Evolutionary conservation across 2,888 invertebrate genomes (phyloP).

Genomic region (Drosophila pseudotakahashii): DNA sequence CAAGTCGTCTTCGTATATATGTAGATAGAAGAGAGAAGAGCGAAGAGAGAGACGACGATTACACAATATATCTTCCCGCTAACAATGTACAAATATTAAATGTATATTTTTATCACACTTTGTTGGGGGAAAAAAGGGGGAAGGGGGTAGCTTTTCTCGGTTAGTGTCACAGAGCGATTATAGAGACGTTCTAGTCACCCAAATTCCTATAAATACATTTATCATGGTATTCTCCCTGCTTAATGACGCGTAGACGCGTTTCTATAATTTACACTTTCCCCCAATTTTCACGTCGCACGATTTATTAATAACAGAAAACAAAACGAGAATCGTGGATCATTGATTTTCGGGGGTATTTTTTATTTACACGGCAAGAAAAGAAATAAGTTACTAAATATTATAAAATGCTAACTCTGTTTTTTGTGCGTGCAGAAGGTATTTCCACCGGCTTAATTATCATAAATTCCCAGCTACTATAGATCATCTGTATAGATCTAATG

Average conservation of each 20-base stretch:
- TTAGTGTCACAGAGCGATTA: constrained; percentile 80
- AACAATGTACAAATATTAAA: constrained; percentile 80
- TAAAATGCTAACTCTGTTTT: no score
- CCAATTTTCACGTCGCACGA: constrained; percentile 61
- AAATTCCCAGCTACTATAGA: constrained; percentile 21
- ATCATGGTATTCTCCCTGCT: constrained; percentile 77
- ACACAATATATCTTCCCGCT: constrained; percentile 78
- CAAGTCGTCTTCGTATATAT: constrained; percentile 7
- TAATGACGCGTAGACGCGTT: constrained; percentile 76
- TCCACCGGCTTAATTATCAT: constrained; percentile 53
- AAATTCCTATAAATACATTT: constrained; percentile 79
- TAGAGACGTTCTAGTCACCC: constrained; percentile 75
- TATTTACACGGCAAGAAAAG: background rate
- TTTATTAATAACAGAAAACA: constrained; percentile 39
- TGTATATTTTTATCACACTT: constrained; percentile 79
- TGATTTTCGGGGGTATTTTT: constrained; percentile 13
- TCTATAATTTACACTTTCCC: constrained; percentile 73
- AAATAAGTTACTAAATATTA: no score
- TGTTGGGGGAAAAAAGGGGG: constrained; percentile 44
- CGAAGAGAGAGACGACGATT: constrained; percentile 45
- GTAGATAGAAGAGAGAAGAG: no score
- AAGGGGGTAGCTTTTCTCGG: constrained; percentile 57
- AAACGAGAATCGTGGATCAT: constrained; percentile 17
- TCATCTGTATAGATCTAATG: constrained; percentile 52
- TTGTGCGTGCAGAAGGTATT: no score